Percentiles rank a stretch among this genome's conserved stretches.
These are phyloP conservation scores for Melanotaenia nigrans DNA, from an alignment of 2,797 vertebrate genomes.

Conservation along the genomic window DNA sequence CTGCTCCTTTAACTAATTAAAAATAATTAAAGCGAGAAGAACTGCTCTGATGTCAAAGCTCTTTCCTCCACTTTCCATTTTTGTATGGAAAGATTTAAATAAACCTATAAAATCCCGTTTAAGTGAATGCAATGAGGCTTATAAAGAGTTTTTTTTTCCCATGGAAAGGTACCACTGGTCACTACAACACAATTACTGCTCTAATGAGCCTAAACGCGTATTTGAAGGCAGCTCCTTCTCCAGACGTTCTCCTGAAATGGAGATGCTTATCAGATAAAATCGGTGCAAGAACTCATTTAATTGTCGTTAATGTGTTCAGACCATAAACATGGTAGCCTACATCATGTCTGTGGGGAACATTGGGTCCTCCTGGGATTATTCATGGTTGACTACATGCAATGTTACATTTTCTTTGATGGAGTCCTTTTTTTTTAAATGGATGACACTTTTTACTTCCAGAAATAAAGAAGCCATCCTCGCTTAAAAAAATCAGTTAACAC, in stretches of 20 bases:
- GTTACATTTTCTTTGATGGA: too few species aligned
- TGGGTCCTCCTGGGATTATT: slow-evolving; percentile 17
- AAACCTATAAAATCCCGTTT: neutral
- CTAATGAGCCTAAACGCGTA: slow-evolving; percentile 8
- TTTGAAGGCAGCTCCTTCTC: neutral
- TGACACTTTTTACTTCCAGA: neutral
- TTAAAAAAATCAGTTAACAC: too few species aligned
- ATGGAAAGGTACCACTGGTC: neutral
- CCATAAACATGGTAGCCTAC: slow-evolving; percentile 13
- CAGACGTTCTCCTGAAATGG: slow-evolving; percentile 21
- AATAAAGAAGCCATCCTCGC: neutral
- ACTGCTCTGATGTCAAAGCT: neutral
- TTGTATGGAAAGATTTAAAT: neutral
- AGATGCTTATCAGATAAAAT: slow-evolving; percentile 24
- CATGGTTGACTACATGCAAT: neutral
- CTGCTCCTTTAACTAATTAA: neutral
- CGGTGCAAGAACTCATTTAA: slow-evolving; percentile 3
- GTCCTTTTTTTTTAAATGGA: neutral
- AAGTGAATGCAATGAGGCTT: neutral
- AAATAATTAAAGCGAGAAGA: neutral
- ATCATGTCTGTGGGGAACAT: slow-evolving; percentile 21
- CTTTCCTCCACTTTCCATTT: neutral
- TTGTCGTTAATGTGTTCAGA: slow-evolving; percentile 29
- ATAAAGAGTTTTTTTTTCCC: neutral
- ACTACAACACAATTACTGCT: slow-evolving; percentile 16